Percentiles rank a stretch among this genome's conserved stretches.
Evolutionary conservation across 2,113 vertebrate species (phyloP).

Genomic region (Coturnix japonica): DNA sequence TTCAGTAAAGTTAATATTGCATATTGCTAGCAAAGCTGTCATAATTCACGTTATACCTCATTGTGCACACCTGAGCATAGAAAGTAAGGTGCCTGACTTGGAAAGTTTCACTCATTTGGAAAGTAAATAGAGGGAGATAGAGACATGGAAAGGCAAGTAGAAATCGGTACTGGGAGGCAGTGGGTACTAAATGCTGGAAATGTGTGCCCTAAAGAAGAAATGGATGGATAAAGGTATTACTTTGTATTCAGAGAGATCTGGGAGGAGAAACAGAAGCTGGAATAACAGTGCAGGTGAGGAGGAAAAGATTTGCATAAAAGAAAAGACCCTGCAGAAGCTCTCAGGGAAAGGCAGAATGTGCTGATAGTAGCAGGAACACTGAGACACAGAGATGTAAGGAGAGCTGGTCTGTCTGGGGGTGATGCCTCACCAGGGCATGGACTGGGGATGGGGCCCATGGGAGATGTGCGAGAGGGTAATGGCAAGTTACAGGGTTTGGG

Average conservation of each 20-base stretch:
- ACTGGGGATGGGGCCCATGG: not conserved
- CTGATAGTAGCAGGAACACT: not conserved
- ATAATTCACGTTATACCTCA: not conserved
- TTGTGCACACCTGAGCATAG: not conserved
- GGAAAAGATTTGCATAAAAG: not conserved
- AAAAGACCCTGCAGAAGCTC: not conserved
- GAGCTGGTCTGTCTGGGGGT: not conserved
- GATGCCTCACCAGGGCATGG: not conserved
- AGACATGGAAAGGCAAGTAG: not conserved
- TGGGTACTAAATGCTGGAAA: accelerated
- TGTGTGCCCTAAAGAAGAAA: not conserved
- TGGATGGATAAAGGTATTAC: not conserved
- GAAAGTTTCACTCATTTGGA: not conserved
- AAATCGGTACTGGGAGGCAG: not conserved
- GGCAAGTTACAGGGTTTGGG: not conserved
- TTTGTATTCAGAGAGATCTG: not conserved
- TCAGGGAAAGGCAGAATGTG: not conserved
- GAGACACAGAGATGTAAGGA: too few relatives aligned
- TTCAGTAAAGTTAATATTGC: not conserved
- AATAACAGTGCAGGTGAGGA: not conserved
- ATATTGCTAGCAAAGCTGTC: not conserved
- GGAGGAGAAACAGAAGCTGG: not conserved
- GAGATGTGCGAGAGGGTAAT: not conserved
- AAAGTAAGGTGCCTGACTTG: not conserved
- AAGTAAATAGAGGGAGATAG: not conserved